Percentiles rank a stretch among this genome's conserved stretches.
phyloP scores from a whole-genome alignment of 1,140 invertebrate species.

The Brachionus rotundiformis region DNA sequence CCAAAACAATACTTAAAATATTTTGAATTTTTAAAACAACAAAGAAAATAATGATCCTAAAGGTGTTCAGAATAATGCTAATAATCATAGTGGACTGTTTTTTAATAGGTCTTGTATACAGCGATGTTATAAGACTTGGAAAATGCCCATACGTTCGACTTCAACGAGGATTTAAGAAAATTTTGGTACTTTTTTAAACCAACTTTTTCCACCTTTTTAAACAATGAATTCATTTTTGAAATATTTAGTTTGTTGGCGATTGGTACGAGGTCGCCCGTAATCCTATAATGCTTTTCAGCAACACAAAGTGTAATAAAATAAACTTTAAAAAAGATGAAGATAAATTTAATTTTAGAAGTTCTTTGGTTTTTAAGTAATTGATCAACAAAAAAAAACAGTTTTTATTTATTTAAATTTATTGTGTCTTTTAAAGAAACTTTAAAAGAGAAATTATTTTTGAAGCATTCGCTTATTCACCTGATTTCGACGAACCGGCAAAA shows the following conservation, averaged over 20 bases:
- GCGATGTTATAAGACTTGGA: slow-evolving; percentile 42
- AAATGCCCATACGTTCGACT: slow-evolving; percentile 41
- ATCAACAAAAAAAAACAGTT: not conserved
- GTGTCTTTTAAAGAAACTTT: slow-evolving; percentile 48
- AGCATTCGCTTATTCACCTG: not conserved
- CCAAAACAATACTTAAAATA: not conserved
- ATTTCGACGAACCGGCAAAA: slow-evolving; percentile 24
- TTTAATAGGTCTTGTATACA: not conserved
- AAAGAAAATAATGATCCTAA: not conserved
- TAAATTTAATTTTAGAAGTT: slow-evolving; percentile 26
- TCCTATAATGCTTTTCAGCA: slow-evolving; percentile 5
- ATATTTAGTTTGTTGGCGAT: slow-evolving; percentile 41
- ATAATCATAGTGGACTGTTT: not conserved
- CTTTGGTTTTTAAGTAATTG: slow-evolving; percentile 30
- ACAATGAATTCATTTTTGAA: not conserved
- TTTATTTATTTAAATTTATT: not conserved
- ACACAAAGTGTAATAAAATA: slow-evolving; percentile 50
- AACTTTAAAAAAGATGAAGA: not conserved
- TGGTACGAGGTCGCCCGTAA: slow-evolving; percentile 31
- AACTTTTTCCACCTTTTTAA: too few species aligned
- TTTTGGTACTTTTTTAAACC: slow-evolving; percentile 15
- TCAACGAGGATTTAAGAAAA: slow-evolving; percentile 13
- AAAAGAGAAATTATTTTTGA: slow-evolving; percentile 48
- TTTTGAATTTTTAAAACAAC: not conserved
- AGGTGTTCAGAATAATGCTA: not conserved